These are phyloP conservation scores for Phycodurus eques DNA, from an alignment of 2,113 vertebrate species.

Conservation along the genomic window DNA sequence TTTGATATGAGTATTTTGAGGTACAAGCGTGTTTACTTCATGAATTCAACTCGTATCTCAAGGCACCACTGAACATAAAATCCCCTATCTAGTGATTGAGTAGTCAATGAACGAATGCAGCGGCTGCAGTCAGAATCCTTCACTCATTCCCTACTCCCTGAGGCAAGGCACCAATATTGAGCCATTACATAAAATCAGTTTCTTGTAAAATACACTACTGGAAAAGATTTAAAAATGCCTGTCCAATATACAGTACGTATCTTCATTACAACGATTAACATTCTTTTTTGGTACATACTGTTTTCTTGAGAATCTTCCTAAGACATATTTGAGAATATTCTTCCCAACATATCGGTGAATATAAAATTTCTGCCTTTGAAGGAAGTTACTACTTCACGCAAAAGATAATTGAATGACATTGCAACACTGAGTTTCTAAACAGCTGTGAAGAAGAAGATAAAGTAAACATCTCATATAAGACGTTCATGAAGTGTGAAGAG, in stretches of 20 bases:
- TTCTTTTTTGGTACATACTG: not conserved
- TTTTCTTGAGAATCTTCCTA: not conserved
- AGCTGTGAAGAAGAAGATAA: constrained; percentile 1
- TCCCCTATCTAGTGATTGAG: too few relatives aligned
- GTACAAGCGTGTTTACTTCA: too few relatives aligned
- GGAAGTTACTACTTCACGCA: too few relatives aligned
- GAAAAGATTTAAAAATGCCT: not conserved
- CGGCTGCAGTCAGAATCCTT: too few relatives aligned
- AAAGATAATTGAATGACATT: not conserved
- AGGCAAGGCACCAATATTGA: too few relatives aligned
- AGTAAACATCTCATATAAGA: not conserved
- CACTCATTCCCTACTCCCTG: too few relatives aligned
- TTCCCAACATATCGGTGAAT: not conserved
- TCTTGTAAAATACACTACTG: not conserved
- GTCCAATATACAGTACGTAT: not conserved
- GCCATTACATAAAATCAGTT: not conserved
- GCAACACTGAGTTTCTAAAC: not conserved
- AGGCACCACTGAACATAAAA: too few relatives aligned
- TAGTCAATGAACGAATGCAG: too few relatives aligned
- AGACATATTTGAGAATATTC: not conserved
- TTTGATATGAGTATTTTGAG: too few relatives aligned
- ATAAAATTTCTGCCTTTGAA: not conserved
- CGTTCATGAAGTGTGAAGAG: constrained; percentile 1
- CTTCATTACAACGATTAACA: not conserved
- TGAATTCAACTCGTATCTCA: too few relatives aligned